A percentile compares a stretch with the other conserved stretches of the same genome.
Evolutionary conservation across 2,113 vertebrate species (phyloP).

Genomic region (Tympanuchus pallidicinctus): DNA sequence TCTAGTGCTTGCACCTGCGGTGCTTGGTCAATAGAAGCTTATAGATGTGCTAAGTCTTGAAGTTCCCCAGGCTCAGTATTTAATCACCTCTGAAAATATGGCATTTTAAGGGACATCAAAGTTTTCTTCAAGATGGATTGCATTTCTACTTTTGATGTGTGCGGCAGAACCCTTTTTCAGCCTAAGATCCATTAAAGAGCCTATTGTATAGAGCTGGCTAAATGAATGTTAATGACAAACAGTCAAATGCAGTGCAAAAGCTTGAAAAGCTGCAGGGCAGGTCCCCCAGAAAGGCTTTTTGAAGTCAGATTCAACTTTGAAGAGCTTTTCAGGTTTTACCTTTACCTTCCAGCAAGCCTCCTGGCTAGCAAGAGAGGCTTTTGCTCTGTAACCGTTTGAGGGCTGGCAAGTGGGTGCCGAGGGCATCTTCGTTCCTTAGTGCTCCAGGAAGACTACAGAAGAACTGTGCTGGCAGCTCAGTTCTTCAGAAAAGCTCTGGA

Average conservation of each 20-base stretch:
- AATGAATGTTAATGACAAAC: constrained; percentile 1
- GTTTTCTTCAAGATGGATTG: neutral
- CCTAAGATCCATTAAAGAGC: neutral
- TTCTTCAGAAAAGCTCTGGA: neutral
- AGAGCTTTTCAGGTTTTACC: neutral
- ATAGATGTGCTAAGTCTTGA: neutral
- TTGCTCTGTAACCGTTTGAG: neutral
- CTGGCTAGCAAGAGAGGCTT: neutral
- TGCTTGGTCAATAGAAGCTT: neutral
- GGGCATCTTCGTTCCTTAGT: neutral
- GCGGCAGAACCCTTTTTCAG: neutral
- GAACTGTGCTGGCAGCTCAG: neutral
- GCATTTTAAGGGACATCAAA: constrained; percentile 9
- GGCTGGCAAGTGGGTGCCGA: neutral
- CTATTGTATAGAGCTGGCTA: constrained; percentile 11
- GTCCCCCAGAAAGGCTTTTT: neutral
- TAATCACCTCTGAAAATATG: neutral
- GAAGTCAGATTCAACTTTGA: constrained; percentile 2
- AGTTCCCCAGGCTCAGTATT: neutral
- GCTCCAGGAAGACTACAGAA: neutral
- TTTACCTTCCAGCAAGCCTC: neutral
- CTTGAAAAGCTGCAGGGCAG: neutral
- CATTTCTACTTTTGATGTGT: neutral
- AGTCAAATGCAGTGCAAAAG: neutral
- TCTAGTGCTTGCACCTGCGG: neutral